Percentiles rank a stretch among this genome's conserved stretches.
phyloP scores from a whole-genome alignment of 2,797 vertebrate genomes.

The Acipenser ruthenus region DNA sequence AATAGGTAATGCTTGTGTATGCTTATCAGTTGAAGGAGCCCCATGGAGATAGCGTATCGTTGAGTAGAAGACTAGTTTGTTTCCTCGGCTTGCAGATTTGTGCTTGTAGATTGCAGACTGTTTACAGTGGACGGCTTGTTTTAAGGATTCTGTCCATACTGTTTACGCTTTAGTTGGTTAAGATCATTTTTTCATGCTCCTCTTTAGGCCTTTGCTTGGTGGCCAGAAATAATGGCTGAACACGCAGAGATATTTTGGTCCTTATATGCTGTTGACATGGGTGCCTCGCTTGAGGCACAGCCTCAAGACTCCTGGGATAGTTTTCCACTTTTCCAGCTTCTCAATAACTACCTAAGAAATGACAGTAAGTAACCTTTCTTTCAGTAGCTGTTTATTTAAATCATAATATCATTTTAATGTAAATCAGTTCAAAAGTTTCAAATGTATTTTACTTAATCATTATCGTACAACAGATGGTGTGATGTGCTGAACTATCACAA shows the following conservation, averaged over 20 bases:
- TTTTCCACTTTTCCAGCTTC: conserved; percentile 89
- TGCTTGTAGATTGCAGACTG: background rate
- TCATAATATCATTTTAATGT: background rate
- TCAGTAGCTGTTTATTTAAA: conserved; percentile 8
- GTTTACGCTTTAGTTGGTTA: background rate
- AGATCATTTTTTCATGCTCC: background rate
- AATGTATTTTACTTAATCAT: no score
- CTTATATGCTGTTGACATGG: conserved; percentile 83
- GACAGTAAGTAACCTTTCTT: conserved; percentile 66
- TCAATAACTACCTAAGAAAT: conserved; percentile 83
- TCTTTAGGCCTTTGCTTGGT: conserved; percentile 85
- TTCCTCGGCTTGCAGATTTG: no score
- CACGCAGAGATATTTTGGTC: conserved; percentile 86
- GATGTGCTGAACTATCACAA: no score
- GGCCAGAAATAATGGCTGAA: conserved; percentile 82
- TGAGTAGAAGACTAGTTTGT: no score
- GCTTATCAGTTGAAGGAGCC: no score
- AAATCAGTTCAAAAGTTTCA: no score
- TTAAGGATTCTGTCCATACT: background rate
- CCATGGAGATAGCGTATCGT: no score
- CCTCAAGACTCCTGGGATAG: conserved; percentile 86
- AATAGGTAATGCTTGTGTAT: no score
- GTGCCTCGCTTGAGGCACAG: conserved; percentile 73
- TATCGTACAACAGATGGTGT: no score
- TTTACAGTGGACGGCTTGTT: background rate